Percentiles rank a stretch among this genome's conserved stretches.
phyloP scores from a whole-genome alignment of 2,888 invertebrate genomes.

The Tetragonula carbonaria region DNA sequence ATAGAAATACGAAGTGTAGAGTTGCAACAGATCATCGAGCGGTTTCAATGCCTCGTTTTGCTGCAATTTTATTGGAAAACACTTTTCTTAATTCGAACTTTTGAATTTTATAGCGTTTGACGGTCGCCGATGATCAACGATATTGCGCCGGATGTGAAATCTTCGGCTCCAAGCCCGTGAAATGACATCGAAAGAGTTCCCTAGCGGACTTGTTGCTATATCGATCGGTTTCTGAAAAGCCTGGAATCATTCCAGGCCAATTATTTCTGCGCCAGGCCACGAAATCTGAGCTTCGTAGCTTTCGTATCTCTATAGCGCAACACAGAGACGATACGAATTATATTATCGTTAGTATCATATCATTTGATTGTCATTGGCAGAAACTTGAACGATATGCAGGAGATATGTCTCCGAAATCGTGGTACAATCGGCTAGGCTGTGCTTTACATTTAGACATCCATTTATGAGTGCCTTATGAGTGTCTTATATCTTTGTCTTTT shows the following conservation, averaged over 20 bases:
- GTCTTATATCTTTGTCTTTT: no score
- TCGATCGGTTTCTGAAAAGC: constrained; percentile 45
- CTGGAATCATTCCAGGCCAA: constrained; percentile 73
- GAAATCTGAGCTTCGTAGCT: constrained; percentile 17
- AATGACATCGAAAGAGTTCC: constrained; percentile 2
- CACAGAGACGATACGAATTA: background rate
- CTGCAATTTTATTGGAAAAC: background rate
- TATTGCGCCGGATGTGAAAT: background rate
- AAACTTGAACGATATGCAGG: background rate
- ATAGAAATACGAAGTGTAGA: background rate
- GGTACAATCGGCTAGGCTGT: no score
- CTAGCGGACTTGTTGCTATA: constrained; percentile 72
- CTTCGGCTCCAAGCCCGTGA: constrained; percentile 1
- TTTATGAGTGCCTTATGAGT: no score
- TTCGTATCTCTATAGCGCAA: background rate
- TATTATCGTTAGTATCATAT: background rate
- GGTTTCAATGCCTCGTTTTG: background rate
- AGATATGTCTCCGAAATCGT: no score
- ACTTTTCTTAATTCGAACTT: background rate
- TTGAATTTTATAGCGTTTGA: background rate
- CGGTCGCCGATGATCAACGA: background rate
- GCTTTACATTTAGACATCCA: no score
- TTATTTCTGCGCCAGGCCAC: constrained; percentile 40
- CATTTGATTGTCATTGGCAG: no score
- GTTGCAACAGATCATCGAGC: background rate